Base-by-base conservation (phyloP, 2,113 vertebrate genomes). In the Siniperca chuatsi region DNA sequence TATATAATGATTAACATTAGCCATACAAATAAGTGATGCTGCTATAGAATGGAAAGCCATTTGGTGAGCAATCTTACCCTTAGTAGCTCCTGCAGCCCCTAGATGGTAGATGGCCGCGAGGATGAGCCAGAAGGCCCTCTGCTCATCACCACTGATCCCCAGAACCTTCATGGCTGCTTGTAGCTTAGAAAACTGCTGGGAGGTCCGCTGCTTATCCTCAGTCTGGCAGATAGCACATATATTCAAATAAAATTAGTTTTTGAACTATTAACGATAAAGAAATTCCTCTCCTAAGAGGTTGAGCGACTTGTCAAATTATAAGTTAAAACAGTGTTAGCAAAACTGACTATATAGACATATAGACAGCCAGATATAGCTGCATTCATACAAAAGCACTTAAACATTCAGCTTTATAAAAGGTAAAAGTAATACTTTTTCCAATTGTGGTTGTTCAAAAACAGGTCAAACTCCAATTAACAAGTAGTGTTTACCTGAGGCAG, bases 101-200 rank as follows among this genome's bases (percentile, higher is more conserved):
- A 99, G 95, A 81, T 99, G 98, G 91, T 97, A 99, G 89, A 99
- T 97, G 78, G 98, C 97, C 20, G 97, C 97, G 81, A 99, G 94
- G 82, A 99, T 72, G 2, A 95, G 94, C 96, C 96, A 96, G 61
- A 96, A 90, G 86, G 96, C 96, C 84, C 95, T 97, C 90, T 99
- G 98, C 81, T 99, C 98, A 5, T 99, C 98, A 0, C 85, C 4
- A 0, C 96, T 97, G 91, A 99, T 95, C 65, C 97, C 97, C 92
- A 99, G 94, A 81, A 98, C 97, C 88, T 98, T 99, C 98, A 99
- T 97, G 87, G 98, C 98, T 1, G 97, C 95, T 92, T 98, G 98
- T 9, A 99, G 96, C 92, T 99, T 99, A 91, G 95, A 96, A 89
- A 99, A 99, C 94, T 98, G 97, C 95, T 99, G 98, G 0, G 95